A percentile compares a stretch with the other conserved stretches of the same genome.
phyloP scores from a whole-genome alignment of 1,140 invertebrate species.

The Drosophila oshimai region DNA sequence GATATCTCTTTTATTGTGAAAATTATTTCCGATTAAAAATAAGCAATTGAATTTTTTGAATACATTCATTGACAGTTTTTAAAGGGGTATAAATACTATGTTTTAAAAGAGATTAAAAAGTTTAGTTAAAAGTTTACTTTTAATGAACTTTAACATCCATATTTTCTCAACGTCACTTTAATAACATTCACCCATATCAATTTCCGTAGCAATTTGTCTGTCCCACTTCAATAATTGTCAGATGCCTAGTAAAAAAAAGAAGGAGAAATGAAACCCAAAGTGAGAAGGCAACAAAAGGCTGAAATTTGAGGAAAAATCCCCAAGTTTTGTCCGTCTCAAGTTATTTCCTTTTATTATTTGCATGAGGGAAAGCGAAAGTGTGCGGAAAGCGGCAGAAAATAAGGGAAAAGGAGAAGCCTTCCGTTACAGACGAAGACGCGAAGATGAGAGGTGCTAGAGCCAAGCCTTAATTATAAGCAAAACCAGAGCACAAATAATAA shows the following conservation, averaged over 20 bases:
- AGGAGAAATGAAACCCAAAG: slow-evolving; percentile 20
- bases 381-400: neutral
- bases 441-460: slow-evolving; percentile 27
- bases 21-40: too few species aligned
- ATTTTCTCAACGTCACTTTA: neutral
- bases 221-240: slow-evolving; percentile 25
- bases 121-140: too few species aligned
- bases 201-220: slow-evolving; percentile 37
- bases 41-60: too few species aligned
- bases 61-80: neutral
- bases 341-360: slow-evolving; percentile 62
- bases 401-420: neutral
- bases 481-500: slow-evolving; percentile 47
- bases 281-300: slow-evolving; percentile 10
- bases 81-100: too few species aligned
- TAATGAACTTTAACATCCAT: neutral
- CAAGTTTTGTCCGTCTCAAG: slow-evolving; percentile 40
- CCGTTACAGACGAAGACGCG: slow-evolving; percentile 6
- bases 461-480: slow-evolving; percentile 72
- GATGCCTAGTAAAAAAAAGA: slow-evolving; percentile 31
- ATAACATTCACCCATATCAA: slow-evolving; percentile 23
- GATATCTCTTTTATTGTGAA: neutral
- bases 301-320: slow-evolving; percentile 21
- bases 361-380: slow-evolving; percentile 40
- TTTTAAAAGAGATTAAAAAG: too few species aligned